Base-by-base conservation (phyloP, 2,888 invertebrate species). In the Thera obeliscata region DNA sequence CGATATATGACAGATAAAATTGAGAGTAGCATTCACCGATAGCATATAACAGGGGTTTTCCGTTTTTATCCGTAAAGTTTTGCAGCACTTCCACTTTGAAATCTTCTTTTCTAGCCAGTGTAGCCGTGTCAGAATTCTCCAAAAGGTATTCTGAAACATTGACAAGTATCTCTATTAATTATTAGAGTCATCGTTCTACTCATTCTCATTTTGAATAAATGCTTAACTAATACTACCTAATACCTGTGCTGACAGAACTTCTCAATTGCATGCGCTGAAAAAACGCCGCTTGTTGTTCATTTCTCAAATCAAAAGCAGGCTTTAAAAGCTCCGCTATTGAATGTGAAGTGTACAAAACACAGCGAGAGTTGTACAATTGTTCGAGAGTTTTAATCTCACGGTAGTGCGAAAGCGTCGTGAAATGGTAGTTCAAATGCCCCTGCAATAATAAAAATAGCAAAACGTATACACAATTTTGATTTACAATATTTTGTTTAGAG, bases 401-500 rank as follows among this genome's bases (percentile, higher is more conserved):
- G 52, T 77, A 76, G 11, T 76, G 76, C 12, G 73, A 66, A 2
- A 78, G 67, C 2, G 86, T 84, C 41, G 88, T 84, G 69, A 83
- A 87, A 11, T 80, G 75, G 70, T 82, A 81, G 75, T 83, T 88
- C 12, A 86, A 74, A 67, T 86, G 79, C 36, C 87, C 75, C 88
- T 88, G 74, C 36, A 85, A 65, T 38, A 5, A 52, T 41, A 6
- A 33, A 8, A 38, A 22, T 43, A 52, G 22, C n/a, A 22, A 2
- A 33, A 33, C 33, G 3, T 46, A 46, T 46, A 0, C 43, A 9
- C 9, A 9, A 46, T 9, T 7, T 43, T 7, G 1, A 33, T 9
- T 22, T 9, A 9, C 7, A 52, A n/a, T 52, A 9, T 33, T 33
- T 33, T 33, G 50, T 49, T 3, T 0, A 2, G 2, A 6, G 33